Percentiles rank a stretch among this genome's conserved stretches.
Evolutionary conservation across 2,888 invertebrate species (phyloP).

Genomic region (Cephus rjabovi): DNA sequence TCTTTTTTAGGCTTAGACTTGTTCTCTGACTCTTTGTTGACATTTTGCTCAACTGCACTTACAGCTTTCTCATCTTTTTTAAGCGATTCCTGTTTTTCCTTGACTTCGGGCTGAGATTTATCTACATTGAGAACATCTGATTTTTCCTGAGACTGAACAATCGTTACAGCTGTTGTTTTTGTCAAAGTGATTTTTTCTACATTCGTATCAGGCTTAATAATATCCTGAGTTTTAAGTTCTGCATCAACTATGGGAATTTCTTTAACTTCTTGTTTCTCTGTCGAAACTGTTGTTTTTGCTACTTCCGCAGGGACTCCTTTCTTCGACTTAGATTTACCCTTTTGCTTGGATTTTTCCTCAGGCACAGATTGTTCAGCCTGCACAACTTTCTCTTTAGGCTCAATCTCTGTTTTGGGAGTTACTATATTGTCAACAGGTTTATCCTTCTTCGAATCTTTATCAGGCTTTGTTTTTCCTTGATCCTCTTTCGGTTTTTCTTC

Average conservation of each 20-base stretch:
- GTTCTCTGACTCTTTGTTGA: constrained; percentile 3
- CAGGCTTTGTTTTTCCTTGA: constrained; percentile 13
- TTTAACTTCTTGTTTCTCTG: constrained; percentile 9
- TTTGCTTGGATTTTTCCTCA: constrained; percentile 27
- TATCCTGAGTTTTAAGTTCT: background rate
- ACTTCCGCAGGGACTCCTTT: constrained; percentile 5
- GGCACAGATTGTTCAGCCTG: constrained; percentile 5
- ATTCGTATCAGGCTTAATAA: background rate
- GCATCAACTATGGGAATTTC: background rate
- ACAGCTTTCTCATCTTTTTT: background rate
- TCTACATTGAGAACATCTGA: background rate
- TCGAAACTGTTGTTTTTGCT: background rate
- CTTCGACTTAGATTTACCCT: constrained; percentile 32
- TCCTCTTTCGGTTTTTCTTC: constrained; percentile 9
- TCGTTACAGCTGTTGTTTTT: background rate
- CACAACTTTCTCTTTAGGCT: constrained; percentile 1
- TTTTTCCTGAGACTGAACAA: background rate
- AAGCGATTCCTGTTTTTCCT: background rate
- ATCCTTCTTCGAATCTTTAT: constrained; percentile 10
- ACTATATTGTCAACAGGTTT: background rate
- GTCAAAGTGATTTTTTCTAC: background rate
- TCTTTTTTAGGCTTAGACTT: constrained; percentile 12
- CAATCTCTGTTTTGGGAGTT: constrained; percentile 6
- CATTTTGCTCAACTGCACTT: background rate
- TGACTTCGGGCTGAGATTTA: background rate